Conservation (phyloP, 1,140 invertebrate species). For the Alviniconcha marisindica region DNA sequence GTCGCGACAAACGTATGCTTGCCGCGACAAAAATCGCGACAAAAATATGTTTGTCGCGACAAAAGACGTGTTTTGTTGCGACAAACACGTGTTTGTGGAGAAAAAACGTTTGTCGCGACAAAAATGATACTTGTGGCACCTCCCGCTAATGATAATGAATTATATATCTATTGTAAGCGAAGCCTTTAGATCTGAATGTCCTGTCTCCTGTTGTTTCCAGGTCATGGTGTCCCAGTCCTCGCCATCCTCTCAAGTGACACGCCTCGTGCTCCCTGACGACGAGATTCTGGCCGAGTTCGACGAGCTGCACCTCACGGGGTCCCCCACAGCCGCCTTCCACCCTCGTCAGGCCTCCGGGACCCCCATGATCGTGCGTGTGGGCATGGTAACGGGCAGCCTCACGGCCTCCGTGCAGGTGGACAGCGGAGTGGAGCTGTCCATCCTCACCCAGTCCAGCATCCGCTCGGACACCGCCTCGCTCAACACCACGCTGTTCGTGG, state of each 20-base stretch:
- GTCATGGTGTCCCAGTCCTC: not conserved
- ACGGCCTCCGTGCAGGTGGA: not conserved
- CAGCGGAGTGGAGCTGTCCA: conserved; percentile 21
- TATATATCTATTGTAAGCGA: no score
- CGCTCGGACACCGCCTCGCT: conserved; percentile 7
- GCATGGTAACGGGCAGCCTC: conserved; percentile 29
- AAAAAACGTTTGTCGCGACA: no score
- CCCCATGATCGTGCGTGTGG: conserved; percentile 23
- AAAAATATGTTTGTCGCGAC: no score
- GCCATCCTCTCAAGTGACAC: not conserved
- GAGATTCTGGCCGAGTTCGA: conserved; percentile 25
- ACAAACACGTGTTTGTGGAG: no score
- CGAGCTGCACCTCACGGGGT: not conserved
- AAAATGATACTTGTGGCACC: no score
- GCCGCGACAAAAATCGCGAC: no score
- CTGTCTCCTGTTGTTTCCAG: no score
- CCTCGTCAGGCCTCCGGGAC: conserved; percentile 2
- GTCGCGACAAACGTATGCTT: no score
- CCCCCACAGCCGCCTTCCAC: not conserved
- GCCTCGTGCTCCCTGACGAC: conserved; percentile 31
- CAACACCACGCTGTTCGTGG: conserved; percentile 47
- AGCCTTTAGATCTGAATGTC: no score
- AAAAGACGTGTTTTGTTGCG: no score
- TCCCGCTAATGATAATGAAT: no score
- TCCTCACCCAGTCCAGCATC: conserved; percentile 13